Base-by-base conservation (phyloP, 2,888 invertebrate genomes). In the Drosophila bunnanda region DNA sequence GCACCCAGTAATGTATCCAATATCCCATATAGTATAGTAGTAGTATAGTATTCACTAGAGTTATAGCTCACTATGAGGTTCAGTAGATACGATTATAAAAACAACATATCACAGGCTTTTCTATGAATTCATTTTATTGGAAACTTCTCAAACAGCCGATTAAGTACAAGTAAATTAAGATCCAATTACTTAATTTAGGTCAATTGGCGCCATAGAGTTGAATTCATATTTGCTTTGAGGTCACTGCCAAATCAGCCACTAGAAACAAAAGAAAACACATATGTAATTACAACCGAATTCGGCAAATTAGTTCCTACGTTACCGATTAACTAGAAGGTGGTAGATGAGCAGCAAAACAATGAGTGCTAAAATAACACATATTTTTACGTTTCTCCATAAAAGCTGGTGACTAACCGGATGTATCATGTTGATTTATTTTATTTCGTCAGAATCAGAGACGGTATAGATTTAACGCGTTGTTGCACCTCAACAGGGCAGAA, bases 321-420 rank as follows among this genome's bases (percentile, higher is more conserved):
- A 43, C 41, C 41, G 12, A 20, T 41, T 41, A 20, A 20, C 6
- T 6, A 12, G 0, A 10, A 12, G 5, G 20, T 20, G 20, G 20
- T 20, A 20, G 12, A 22, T 7, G 13, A 43, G 13, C 13, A 43
- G 7, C 43, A 20, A 13, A 2, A 13, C 2, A 20, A 22, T 12
- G 6, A 13, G 2, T n/a, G 38, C n/a, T 38, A 3, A 3, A 2
- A 38, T 0, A n/a, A 38, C 7, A 8, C 0, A 0, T 38, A 1
- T 1, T 4, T 1, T n/a, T n/a, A 15, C 15, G n/a, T 2, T 0
- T 38, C 3, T 38, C 9, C 38, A n/a, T n/a, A 4, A 38, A n/a
- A n/a, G 8, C 5, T 7, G 2, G 15, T 36, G 15, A 36, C 8
- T 7, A 2, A 2, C 1, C n/a, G 15, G 2, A 15, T 36, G 0